Conservation (phyloP, 30 jellyfish, hydroid and myxozoan species). For the Aurelia coerulea region DNA sequence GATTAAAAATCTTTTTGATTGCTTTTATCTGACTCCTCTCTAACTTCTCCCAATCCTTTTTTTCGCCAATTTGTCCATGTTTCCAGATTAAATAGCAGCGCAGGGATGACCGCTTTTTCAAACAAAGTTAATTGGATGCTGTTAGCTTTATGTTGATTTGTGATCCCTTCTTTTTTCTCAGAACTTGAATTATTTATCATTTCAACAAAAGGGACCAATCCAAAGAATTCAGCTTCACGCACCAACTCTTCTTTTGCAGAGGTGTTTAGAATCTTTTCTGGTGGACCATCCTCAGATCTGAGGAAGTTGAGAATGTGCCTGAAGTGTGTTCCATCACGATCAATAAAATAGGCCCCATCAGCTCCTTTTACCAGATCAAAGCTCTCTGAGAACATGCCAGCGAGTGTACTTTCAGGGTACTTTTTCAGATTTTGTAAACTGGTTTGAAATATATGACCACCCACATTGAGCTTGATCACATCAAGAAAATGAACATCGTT, state of each 20-base stretch:
- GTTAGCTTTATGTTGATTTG: too few relatives aligned
- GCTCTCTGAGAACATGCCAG: slow-evolving; percentile 52
- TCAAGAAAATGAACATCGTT: too few relatives aligned
- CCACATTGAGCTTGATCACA: slow-evolving; percentile 30
- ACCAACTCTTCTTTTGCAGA: slow-evolving; percentile 20
- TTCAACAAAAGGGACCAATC: slow-evolving; percentile 4
- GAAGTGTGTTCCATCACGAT: slow-evolving; percentile 57
- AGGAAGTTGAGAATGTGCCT: slow-evolving; percentile 39
- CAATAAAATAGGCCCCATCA: background rate
- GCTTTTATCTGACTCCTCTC: too few relatives aligned
- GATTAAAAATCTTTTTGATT: too few relatives aligned
- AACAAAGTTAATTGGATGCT: too few relatives aligned
- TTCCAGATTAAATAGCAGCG: too few relatives aligned
- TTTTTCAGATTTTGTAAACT: slow-evolving; percentile 28
- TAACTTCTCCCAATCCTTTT: too few relatives aligned
- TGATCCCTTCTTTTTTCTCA: too few relatives aligned
- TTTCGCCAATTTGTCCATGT: too few relatives aligned
- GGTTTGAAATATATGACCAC: slow-evolving; percentile 40
- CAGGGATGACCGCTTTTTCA: too few relatives aligned
- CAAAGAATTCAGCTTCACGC: slow-evolving; percentile 50
- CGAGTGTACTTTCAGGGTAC: slow-evolving; percentile 39
- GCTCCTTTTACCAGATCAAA: slow-evolving; percentile 12
- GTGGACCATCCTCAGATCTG: slow-evolving; percentile 50
- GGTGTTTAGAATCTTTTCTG: background rate
- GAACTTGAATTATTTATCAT: background rate